These are phyloP conservation scores for Enoplolaimus lenunculus DNA, from an alignment of 2,888 invertebrate genomes.

Conservation along the genomic window DNA sequence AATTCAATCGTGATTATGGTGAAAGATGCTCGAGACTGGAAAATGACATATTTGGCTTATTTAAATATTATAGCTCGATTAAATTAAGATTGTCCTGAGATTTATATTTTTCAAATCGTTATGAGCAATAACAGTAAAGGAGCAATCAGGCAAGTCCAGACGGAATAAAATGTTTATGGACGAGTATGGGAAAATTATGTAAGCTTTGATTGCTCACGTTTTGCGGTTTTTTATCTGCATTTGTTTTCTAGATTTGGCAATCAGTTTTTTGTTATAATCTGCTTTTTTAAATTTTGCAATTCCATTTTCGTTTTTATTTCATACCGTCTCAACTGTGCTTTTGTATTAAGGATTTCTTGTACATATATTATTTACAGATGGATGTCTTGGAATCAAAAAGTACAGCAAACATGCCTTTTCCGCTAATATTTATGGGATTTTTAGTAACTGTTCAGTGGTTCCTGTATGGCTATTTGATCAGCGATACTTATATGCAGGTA, in stretches of 20 bases:
- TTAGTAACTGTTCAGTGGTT: conserved; percentile 65
- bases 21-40: too few relatives aligned
- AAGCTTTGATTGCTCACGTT: too few relatives aligned
- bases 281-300: too few relatives aligned
- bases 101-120: too few relatives aligned
- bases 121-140: too few relatives aligned
- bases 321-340: background rate
- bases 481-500: conserved; percentile 62
- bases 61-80: too few relatives aligned
- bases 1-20: too few relatives aligned
- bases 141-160: too few relatives aligned
- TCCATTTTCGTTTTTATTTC: conserved; percentile 13
- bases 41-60: too few relatives aligned
- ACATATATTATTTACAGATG: conserved; percentile 48
- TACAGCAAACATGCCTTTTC: conserved; percentile 72
- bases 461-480: conserved; percentile 61
- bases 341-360: conserved; percentile 23
- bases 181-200: too few relatives aligned
- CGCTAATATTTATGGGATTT: conserved; percentile 66
- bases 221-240: conserved; percentile 34
- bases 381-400: conserved; percentile 64
- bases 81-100: too few relatives aligned
- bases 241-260: conserved; percentile 30
- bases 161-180: too few relatives aligned
- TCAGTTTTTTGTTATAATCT: conserved; percentile 23